Evolutionary conservation across 2,113 vertebrate species (phyloP), one percentile per base, ranked within the genome.

Genomic region (Epinephelus moara): DNA sequence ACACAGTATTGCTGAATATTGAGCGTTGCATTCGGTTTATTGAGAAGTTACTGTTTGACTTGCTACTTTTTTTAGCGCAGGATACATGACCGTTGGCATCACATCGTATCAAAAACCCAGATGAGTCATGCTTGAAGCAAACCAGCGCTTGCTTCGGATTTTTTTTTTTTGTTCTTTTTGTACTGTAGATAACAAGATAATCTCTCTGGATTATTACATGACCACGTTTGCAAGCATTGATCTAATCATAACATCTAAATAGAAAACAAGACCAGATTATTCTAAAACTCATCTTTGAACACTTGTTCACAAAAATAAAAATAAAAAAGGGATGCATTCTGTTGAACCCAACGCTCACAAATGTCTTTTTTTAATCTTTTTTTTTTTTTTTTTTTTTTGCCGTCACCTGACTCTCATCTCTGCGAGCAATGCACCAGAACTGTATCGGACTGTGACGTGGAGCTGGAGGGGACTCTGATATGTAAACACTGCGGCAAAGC

Each of bases 1-100:
- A 92, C 91, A 93, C 86, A 89, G 91, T 94, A 94, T 94, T 94
- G 92, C 93, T 94, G 89, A 92, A 91, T 92, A 86, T 92, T 81
- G 79, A 89, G 84, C 87, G 1, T 89, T 93, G 92, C 92, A 93
- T 90, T 91, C 21, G 10, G 77, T 82, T 80, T 75, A 68, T 37
- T 66, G 88, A 87, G 82, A 85, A 75, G 81, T 86, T 87, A 69
- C 85, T 47, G 70, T 74, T 79, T 66, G 79, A 85, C 80, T 89
- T 92, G 86, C 70, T 92, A 85, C 78, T 71, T 71, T 80, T 69
- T 75, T 80, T 62, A 19, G 57, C 85, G 81, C 64, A 74, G 77
- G 77, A 80, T 82, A 83, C 87, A 80, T 71, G 73, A 88, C 85
- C 70, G 80, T 72, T 78, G 84, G 87, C 79, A 81, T 90, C 70